A percentile compares a stretch with the other conserved stretches of the same genome.
These are phyloP conservation scores for Drosophila mojavensis DNA, from an alignment of 1,140 invertebrate species.

Conservation along the genomic window DNA sequence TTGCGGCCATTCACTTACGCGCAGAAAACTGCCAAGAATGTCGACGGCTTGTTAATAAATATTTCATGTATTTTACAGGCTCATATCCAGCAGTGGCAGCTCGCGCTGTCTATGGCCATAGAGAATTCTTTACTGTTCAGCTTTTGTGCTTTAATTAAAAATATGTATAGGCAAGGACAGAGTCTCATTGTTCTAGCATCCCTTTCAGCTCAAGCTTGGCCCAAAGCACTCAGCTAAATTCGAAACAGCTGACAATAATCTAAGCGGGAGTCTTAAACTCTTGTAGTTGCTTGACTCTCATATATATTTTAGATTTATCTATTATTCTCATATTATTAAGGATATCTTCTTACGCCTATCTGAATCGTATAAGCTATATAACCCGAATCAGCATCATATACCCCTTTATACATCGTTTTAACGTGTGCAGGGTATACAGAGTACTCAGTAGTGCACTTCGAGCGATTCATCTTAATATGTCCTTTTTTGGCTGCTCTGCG, in stretches of 20 bases:
- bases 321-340: too few species aligned
- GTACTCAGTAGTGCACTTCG: slow-evolving; percentile 45
- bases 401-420: too few species aligned
- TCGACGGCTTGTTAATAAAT: slow-evolving; percentile 77
- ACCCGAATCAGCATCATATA: too few species aligned
- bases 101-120: slow-evolving; percentile 7
- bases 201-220: slow-evolving; percentile 38
- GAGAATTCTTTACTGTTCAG: slow-evolving; percentile 64
- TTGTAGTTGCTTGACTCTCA: too few species aligned
- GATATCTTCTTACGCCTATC: too few species aligned
- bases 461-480: slow-evolving; percentile 16
- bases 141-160: slow-evolving; percentile 80
- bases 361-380: neutral
- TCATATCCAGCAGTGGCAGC: slow-evolving; percentile 40
- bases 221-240: slow-evolving; percentile 77
- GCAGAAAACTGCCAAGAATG: slow-evolving; percentile 73
- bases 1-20: slow-evolving; percentile 62
- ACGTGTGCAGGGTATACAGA: slow-evolving; percentile 7
- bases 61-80: slow-evolving; percentile 76
- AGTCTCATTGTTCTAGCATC: slow-evolving; percentile 52
- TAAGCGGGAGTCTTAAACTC: neutral
- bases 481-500: slow-evolving; percentile 55
- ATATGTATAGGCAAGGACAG: slow-evolving; percentile 71
- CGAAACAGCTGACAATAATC: slow-evolving; percentile 38
- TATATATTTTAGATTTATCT: too few species aligned